Base-by-base conservation (phyloP, 2,888 invertebrate genomes). In the Coleophora flavipennella region DNA sequence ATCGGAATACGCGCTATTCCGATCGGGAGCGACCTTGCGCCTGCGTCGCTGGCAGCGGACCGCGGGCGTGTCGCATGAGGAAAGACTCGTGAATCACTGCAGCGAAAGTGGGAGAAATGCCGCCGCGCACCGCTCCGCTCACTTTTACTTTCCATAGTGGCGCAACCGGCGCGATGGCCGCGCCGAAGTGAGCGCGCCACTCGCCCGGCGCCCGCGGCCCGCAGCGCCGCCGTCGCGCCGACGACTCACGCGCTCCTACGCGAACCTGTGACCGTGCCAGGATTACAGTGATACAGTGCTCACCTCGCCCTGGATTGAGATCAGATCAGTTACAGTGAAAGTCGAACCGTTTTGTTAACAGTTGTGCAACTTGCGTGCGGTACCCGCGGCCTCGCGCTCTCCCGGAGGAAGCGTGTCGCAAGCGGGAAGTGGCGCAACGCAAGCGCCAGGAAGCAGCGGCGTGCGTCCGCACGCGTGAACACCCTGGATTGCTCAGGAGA, bases 91-190 rank as follows among this genome's bases (percentile, higher is more conserved):
- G 81, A 81, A 78, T 81, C 80, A 81, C 78, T 52, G 64, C 73
- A 73, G 81, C 77, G 84, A 83, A 83, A 85, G 83, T 85, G 83
- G 85, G 81, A 84, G 83, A 84, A 83, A 84, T 79, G 83, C 69
- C 63, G 59, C 62, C 64, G 59, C 62, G 63, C 65, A 44, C 50
- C 51, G 55, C 78, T 71, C 76, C 72, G 74, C 74, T 75, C 69
- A 77, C 74, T 65, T 73, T 80, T 73, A 84, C 81, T 85, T 83
- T 83, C 81, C 67, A 75, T 70, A 73, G 77, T 81, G 83, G 77
- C 83, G 83, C 81, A 84, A 81, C 75, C 72, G 74, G 67, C 65
- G 62, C 69, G 72, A 73, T 69, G 73, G 70, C 72, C 73, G 70
- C 74, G 67, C 69, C 73, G 76, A 66, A 58, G 61, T 61, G 69